phyloP scores from a whole-genome alignment of 2,888 invertebrate genomes.

The Brachypterus glaber region DNA sequence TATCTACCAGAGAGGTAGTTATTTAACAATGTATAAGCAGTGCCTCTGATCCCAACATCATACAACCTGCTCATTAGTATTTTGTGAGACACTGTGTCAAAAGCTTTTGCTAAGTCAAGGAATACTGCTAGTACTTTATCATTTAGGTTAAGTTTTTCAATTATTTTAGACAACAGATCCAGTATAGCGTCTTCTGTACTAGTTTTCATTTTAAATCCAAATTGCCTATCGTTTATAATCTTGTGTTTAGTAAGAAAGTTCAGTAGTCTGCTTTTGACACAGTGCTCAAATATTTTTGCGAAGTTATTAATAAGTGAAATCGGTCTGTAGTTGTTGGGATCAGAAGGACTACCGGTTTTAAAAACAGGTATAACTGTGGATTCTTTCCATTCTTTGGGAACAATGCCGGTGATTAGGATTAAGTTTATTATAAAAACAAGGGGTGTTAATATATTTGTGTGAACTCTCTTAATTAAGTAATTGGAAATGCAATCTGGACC shows the following conservation, averaged over 20 bases:
- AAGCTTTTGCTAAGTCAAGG: too few species aligned
- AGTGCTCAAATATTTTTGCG: too few species aligned
- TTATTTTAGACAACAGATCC: conserved; percentile 5
- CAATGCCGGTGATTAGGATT: conserved; percentile 3
- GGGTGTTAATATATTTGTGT: conserved; percentile 3
- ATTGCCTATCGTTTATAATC: conserved; percentile 9
- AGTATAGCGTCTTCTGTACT: conserved; percentile 8
- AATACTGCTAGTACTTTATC: too few species aligned
- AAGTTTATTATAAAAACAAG: conserved; percentile 9
- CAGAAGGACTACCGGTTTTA: conserved; percentile 2
- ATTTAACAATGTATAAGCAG: too few species aligned
- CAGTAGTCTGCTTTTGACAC: conserved; percentile 4
- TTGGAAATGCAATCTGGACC: too few species aligned
- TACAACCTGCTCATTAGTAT: too few species aligned
- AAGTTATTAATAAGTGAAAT: conserved; percentile 10
- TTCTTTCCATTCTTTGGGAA: conserved; percentile 9
- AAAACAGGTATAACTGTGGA: conserved; percentile 6
- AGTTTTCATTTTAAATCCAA: conserved; percentile 7
- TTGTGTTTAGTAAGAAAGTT: conserved; percentile 6
- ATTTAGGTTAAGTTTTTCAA: too few species aligned
- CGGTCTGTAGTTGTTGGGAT: too few species aligned
- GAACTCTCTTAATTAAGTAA: conserved; percentile 10
- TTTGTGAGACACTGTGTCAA: too few species aligned
- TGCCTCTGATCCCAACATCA: too few species aligned
- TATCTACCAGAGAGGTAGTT: too few species aligned